phyloP scores from a whole-genome alignment of 2,888 invertebrate species.

The Polydrusus tereticollis region DNA sequence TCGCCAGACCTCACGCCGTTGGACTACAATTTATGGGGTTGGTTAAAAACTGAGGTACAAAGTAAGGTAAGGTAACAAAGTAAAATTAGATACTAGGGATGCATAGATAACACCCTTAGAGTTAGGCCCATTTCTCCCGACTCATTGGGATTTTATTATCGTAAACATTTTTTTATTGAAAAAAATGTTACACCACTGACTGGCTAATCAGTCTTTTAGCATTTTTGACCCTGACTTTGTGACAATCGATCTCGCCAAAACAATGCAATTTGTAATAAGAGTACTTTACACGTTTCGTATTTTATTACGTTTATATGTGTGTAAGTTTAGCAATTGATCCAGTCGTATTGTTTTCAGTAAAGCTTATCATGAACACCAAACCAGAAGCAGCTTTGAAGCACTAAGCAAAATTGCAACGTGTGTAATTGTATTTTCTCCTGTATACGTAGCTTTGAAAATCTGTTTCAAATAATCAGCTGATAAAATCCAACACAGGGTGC shows the following conservation, averaged over 20 bases:
- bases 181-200: not conserved
- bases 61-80: too few species aligned
- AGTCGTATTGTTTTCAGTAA: slow-evolving; percentile 18
- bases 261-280: slow-evolving; percentile 48
- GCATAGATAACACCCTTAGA: too few species aligned
- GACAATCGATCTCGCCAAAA: slow-evolving; percentile 53
- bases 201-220: slow-evolving; percentile 15
- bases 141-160: too few species aligned
- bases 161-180: too few species aligned
- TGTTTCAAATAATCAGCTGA: not conserved
- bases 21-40: too few species aligned
- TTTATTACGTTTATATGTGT: slow-evolving; percentile 28
- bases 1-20: too few species aligned
- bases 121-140: too few species aligned
- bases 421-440: not conserved
- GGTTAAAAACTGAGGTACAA: too few species aligned
- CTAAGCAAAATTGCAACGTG: slow-evolving; percentile 17
- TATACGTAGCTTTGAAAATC: not conserved
- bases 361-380: slow-evolving; percentile 23
- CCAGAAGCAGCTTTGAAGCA: slow-evolving; percentile 5
- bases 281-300: slow-evolving; percentile 28
- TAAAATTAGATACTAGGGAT: too few species aligned
- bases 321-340: slow-evolving; percentile 34
- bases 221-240: slow-evolving; percentile 52
- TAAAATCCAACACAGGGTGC: too few species aligned